These are phyloP conservation scores for Porites rus DNA, from an alignment of 92 coral and sea anemone genomes.

Conservation along the genomic window DNA sequence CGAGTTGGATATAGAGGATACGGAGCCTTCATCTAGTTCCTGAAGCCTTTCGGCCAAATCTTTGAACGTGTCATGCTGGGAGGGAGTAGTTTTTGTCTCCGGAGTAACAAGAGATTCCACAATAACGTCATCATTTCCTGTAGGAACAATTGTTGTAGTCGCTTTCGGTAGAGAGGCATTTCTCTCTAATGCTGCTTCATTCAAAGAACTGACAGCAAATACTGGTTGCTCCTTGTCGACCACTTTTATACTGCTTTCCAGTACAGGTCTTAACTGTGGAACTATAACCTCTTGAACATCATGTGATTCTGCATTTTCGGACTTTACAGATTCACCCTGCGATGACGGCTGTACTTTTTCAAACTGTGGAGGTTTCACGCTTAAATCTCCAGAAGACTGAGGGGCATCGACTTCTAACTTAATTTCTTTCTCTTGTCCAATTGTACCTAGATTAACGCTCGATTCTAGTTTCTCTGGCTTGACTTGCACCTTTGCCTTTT, in stretches of 20 bases:
- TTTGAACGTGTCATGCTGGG: slow-evolving; percentile 7
- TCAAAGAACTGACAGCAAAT: background rate
- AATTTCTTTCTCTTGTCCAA: background rate
- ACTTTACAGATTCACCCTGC: background rate
- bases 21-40: slow-evolving; percentile 20
- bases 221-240: background rate
- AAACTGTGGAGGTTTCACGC: no score
- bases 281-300: background rate
- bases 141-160: background rate
- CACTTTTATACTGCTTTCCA: background rate
- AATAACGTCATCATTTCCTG: background rate
- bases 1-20: background rate
- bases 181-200: background rate
- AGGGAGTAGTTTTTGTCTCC: slow-evolving; percentile 14
- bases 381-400: background rate
- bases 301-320: background rate
- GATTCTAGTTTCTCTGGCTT: slow-evolving; percentile 17
- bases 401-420: slow-evolving; percentile 2
- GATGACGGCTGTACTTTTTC: background rate
- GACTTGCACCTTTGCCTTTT: background rate
- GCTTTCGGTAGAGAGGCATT: background rate
- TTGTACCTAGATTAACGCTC: background rate
- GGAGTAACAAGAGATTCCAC: slow-evolving; percentile 35
- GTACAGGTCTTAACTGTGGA: slow-evolving; percentile 4
- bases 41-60: slow-evolving; percentile 27